Base-by-base conservation (phyloP, 2,797 vertebrate genomes). In the Catamblyrhynchus diadema region DNA sequence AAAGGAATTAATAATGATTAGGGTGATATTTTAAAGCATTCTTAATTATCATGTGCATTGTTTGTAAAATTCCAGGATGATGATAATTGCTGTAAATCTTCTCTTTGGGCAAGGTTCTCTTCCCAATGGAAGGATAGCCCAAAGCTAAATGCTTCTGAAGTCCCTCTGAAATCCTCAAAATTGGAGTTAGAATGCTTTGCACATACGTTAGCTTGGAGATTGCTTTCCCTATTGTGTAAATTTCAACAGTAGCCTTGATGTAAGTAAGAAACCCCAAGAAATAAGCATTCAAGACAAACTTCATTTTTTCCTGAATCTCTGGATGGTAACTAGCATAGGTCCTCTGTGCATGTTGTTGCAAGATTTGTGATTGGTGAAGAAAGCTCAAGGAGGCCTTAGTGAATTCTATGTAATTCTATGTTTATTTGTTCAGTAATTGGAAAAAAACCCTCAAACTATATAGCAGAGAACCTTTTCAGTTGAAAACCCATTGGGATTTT, bases 1-100 rank as follows among this genome's bases (percentile, higher is more conserved):
- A 94, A 85, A 95, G 84, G 88, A 94, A 94, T 93, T 93, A 94
- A 93, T 85, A 94, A 86, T 81, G 30, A 95, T 95, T 86, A 95
- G 56, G 60, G n/a, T 7, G 9, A 69, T 92, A 88, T 94, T 94
- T 97, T 86, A 78, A 91, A 93, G 18, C 1, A 1, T 51, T 94
- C 35, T 48, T 78, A 72, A 85, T 94, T 90, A 94, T 80, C 45
- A 77, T 87, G 60, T 87, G 61, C 64, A 87, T 86, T 96, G 86
- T 94, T 94, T 91, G 41, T 83, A 82, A 92, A 93, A 89, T 86
- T 91, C 60, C 56, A 90, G 19, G 48, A 69, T 92, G 48, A 88
- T 0, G 4, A 48, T 88, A 94, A 90, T 96, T 92, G 73, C 24
- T 65, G 24, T 62, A 83, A 88, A 93, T 14, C 53, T 73, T 71